Evolutionary conservation across 64 coral and sea anemone genomes (phyloP).

Genomic region (Dendronephthya gigantea): DNA sequence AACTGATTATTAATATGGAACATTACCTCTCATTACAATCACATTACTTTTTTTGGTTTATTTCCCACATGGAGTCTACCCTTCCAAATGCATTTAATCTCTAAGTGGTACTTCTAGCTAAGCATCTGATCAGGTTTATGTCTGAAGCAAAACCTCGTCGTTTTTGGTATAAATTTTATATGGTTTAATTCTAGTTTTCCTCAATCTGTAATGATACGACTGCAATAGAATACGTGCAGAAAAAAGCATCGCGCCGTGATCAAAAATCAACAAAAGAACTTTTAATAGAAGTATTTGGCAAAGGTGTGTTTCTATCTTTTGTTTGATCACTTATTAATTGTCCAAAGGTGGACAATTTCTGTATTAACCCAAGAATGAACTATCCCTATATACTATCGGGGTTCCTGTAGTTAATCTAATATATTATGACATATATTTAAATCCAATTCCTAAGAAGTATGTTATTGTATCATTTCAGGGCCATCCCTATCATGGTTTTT

Average conservation of each 20-base stretch:
- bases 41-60: too few species aligned
- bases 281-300: slow-evolving; percentile 6
- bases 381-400: too few species aligned
- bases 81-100: neutral
- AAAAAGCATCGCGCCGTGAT: neutral
- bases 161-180: too few species aligned
- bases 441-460: neutral
- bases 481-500: neutral
- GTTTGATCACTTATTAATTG: neutral
- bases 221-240: neutral
- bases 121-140: neutral
- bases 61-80: too few species aligned
- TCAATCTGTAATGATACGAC: slow-evolving; percentile 9
- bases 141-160: neutral
- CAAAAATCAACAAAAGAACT: neutral
- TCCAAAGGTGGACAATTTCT: too few species aligned
- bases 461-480: neutral
- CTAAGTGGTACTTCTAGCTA: neutral
- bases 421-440: neutral
- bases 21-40: too few species aligned
- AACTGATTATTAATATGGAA: too few species aligned
- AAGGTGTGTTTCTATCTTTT: neutral
- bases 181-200: neutral
- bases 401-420: neutral
- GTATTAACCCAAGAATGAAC: too few species aligned